Base-by-base conservation (phyloP, 2,888 invertebrate genomes). In the Microctonus aethiopoides region DNA sequence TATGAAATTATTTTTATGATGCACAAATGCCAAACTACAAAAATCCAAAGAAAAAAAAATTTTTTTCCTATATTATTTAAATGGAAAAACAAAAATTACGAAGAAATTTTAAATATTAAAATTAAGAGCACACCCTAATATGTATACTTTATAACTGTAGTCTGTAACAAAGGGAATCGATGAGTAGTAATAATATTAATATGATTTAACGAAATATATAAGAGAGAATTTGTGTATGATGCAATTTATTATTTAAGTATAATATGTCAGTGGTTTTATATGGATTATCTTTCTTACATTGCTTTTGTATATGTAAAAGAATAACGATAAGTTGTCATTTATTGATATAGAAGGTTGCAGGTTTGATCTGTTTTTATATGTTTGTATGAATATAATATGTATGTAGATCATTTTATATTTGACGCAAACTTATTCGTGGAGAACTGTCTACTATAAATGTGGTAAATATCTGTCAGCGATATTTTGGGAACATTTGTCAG, bases 361-460 rank as follows among this genome's bases (percentile, higher is more conserved):
- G n/a, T n/a, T 39, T 39, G 39, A 39, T 39, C 39, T 46, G 3
- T 46, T 2, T 46, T 16, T 46, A 4, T 2, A n/a, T 46, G 16
- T n/a, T 6, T 46, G n/a, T 16, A 20, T 5, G 24, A 10, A 54
- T 54, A 24, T 13, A 26, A 54, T n/a, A n/a, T n/a, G n/a, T n/a
- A 54, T 54, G 22, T 54, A 54, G 54, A 4, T 54, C 54, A 22
- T n/a, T n/a, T 46, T 16, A n/a, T 46, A 5, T 46, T 9, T 54
- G 54, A 54, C 54, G 54, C 54, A n/a, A 54, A 54, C n/a, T 24
- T 26, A 54, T 26, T 26, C 9, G 24, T 26, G 26, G 54, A 26
- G 54, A 54, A 22, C 11, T 13, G 54, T 24, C 54, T 54, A 54
- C 54, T 26, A 54, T 24, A 54, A 54, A 54, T 26, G 54, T 54